phyloP scores from a whole-genome alignment of 1,140 invertebrate genomes.

The Scaptomyza hsui region DNA sequence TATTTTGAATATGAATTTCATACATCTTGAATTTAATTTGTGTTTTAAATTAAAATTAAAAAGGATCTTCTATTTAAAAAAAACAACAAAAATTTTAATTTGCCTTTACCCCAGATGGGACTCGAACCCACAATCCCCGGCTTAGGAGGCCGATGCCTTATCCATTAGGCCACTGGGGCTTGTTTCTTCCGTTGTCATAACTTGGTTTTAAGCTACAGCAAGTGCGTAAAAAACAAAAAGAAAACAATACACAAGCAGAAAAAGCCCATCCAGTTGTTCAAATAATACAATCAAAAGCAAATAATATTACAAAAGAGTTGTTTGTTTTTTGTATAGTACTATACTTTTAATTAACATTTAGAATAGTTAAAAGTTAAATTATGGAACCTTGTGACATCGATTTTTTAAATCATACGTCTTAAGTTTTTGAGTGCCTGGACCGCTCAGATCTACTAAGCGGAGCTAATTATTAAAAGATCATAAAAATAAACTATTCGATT shows the following conservation, averaged over 20 bases:
- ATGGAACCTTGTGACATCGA: conserved; percentile 4
- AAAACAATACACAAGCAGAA: conserved; percentile 4
- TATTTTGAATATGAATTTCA: no score
- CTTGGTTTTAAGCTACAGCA: neutral
- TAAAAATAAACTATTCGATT: neutral
- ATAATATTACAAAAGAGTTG: neutral
- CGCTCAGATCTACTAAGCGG: conserved; percentile 1
- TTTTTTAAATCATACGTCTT: conserved; percentile 8
- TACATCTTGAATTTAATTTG: neutral
- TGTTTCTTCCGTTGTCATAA: neutral
- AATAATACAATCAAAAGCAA: conserved; percentile 1
- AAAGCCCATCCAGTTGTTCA: conserved; percentile 5
- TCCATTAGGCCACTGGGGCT: conserved; percentile 71
- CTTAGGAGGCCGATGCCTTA: conserved; percentile 77
- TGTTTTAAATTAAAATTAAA: neutral
- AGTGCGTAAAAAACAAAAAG: neutral
- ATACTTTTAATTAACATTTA: conserved; percentile 5
- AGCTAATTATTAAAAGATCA: conserved; percentile 2
- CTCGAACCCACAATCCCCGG: conserved; percentile 77
- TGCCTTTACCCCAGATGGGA: conserved; percentile 52
- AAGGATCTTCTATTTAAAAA: neutral
- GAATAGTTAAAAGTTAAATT: neutral
- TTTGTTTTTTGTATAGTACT: neutral
- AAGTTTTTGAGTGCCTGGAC: neutral
- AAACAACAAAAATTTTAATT: neutral